Evolutionary conservation across 2,113 vertebrate genomes (phyloP), one percentile per base, ranked within the genome.

Genomic region (Catharus bicknelli): DNA sequence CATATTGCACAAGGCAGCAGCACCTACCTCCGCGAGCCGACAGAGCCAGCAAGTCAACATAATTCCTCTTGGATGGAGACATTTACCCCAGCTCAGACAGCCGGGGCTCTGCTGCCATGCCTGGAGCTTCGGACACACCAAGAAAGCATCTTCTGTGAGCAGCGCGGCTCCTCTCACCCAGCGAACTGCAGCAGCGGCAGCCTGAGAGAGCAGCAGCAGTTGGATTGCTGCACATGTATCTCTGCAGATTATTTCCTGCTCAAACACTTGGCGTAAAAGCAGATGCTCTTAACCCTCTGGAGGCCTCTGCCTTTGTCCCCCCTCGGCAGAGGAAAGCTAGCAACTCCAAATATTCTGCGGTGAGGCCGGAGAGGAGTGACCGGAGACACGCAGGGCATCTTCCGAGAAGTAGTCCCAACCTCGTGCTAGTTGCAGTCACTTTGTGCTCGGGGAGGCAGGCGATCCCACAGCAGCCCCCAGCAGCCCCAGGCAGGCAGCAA

Each of bases 211-310:
- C 93, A 72, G 84, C 93, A 90, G 95, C 95, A 54, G 84, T 90
- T 89, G 93, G 72, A 93, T 90, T 74, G 93, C 96, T 91, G 94
- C 86, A 95, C 96, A 94, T 95, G 93, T 93, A 96, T 90, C 95
- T 88, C 96, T 95, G 95, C 95, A 91, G 96, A 94, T 94, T 96
- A 95, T 91, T 96, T 92, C 93, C 90, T 94, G 79, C 82, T 92
- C 45, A 7, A 53, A 89, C 82, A 76, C 95, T 83, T 53, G 84
- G 75, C 78, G 20, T 73, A 85, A 73, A 94, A 74, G 75, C 91
- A 94, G 91, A 95, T 91, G 63, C 75, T 91, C 87, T 95, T 96
- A 96, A 95, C 94, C 96, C 91, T 81, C 88, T 55, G 95, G 84
- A 95, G 93, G 91, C 94, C 87, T 86, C 38, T 8, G 72, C 30